Evolutionary conservation across 2,888 invertebrate species (phyloP).

Genomic region (Nasonia oneida): DNA sequence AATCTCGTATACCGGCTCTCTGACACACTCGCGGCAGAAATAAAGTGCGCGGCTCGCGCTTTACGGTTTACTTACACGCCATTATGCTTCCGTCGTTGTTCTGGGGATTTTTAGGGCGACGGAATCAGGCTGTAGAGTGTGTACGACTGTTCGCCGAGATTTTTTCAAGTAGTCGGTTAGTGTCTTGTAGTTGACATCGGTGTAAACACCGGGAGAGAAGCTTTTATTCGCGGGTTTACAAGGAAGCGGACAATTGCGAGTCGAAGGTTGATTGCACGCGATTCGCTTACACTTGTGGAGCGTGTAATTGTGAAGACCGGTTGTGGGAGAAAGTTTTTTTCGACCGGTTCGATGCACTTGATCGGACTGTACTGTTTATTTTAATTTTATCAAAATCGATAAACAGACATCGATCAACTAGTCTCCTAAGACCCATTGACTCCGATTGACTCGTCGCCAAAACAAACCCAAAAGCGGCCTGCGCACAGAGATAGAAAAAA

Average conservation of each 20-base stretch:
- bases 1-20: slow-evolving; percentile 60
- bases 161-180: background rate
- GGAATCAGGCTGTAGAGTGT: background rate
- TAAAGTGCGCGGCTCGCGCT: slow-evolving; percentile 57
- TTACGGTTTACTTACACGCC: slow-evolving; percentile 35
- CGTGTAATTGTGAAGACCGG: slow-evolving; percentile 29
- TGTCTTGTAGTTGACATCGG: background rate
- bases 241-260: background rate
- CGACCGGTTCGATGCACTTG: slow-evolving; percentile 16
- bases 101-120: background rate
- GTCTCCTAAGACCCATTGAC: background rate
- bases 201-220: background rate
- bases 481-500: background rate
- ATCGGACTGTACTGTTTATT: background rate
- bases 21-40: slow-evolving; percentile 59
- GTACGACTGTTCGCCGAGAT: background rate
- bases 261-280: background rate
- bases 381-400: no score
- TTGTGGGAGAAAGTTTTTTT: slow-evolving; percentile 41
- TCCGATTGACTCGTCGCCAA: background rate
- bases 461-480: background rate
- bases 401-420: no score
- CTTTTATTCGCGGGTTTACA: background rate
- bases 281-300: background rate
- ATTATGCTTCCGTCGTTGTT: background rate